Base-by-base conservation (phyloP, 2,888 invertebrate species). In the Limnephilus rhombicus region DNA sequence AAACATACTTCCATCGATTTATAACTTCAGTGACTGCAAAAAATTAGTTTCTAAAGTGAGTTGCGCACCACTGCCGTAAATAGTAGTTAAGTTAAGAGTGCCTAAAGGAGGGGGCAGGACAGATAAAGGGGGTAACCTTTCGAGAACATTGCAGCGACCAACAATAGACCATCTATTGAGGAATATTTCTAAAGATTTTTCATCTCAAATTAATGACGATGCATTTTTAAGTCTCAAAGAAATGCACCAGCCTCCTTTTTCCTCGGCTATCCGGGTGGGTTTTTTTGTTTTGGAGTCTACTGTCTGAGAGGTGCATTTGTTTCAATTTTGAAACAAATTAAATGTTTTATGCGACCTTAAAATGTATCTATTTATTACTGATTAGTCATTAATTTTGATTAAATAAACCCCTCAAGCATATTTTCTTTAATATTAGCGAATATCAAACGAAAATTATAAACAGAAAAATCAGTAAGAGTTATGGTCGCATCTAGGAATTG, bases 151-250 rank as follows among this genome's bases (percentile, higher is more conserved):
- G 83, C 83, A 37, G 83, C 83, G 15, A 41, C 18, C 31, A 24
- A 34, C 83, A 83, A 83, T 83, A 41, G 83, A 15, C 83, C 83
- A 15, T 18, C 83, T 83, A 37, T 83, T 37, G 83, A 83, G 83
- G 37, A 83, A 83, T 34, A 83, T 83, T 83, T 83, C 15, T 24
- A 83, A 83, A 83, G 83, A 83, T 83, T 83, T 83, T 83, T 83
- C 83, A 83, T 83, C 83, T 83, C 13, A 13, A 37, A 83, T 83
- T 83, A 83, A 83, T 83, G 83, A 83, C 83, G 83, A 34, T 24
- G 83, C 83, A 83, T 34, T 83, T 83, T 83, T 37, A 24, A 34
- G 83, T 41, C 24, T 83, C 83, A 37, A n/a, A 83, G 83, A 83
- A 83, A 83, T 83, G 83, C 83, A 37, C 83, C 9, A n/a, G 68